Evolutionary conservation across 2,113 vertebrate species (phyloP).

Genomic region (Alligator mississippiensis): DNA sequence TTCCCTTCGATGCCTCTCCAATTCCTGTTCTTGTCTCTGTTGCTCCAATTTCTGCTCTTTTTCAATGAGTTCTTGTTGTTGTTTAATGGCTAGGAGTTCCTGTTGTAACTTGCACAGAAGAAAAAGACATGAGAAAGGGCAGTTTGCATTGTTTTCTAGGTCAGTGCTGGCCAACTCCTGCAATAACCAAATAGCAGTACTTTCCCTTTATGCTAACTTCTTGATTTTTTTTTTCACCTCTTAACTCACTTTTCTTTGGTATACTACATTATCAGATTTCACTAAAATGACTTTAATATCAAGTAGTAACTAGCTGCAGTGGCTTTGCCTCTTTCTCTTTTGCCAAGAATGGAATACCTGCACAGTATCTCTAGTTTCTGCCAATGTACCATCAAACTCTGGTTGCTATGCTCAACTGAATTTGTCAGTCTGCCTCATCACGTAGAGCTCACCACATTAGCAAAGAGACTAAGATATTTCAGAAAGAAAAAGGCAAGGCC

Average conservation of each 20-base stretch:
- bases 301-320: constrained; percentile 17
- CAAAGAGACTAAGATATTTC: constrained; percentile 10
- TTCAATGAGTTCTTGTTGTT: constrained; percentile 96
- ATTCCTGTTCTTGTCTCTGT: constrained; percentile 94
- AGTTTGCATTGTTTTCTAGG: constrained; percentile 62
- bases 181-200: not conserved
- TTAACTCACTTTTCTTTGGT: not conserved
- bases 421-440: not conserved
- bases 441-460: not conserved
- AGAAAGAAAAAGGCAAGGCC: constrained; percentile 24
- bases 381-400: not conserved
- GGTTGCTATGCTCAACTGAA: not conserved
- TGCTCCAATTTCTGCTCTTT: constrained; percentile 97
- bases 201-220: not conserved
- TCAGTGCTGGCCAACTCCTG: constrained; percentile 30
- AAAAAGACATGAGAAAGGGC: constrained; percentile 81
- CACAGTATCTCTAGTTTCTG: not conserved
- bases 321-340: constrained; percentile 11
- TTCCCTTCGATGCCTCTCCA: constrained; percentile 92
- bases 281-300: constrained; percentile 1
- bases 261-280: not conserved
- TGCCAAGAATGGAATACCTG: not conserved
- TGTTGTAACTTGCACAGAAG: constrained; percentile 94
- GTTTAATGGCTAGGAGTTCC: constrained; percentile 97
- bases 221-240: not conserved